phyloP scores from a whole-genome alignment of 2,888 invertebrate species.

The Eilema griseolum region DNA sequence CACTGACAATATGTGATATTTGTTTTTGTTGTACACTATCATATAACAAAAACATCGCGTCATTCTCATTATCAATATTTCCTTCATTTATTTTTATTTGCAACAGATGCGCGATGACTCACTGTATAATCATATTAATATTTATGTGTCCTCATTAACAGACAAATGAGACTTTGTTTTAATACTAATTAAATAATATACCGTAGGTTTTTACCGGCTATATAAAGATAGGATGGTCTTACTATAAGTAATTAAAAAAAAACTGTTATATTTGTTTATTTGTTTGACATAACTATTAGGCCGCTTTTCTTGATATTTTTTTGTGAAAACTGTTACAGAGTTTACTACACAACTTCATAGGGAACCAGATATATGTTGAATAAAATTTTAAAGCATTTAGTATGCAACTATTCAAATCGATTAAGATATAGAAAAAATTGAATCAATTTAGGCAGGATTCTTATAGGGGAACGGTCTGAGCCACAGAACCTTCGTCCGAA shows the following conservation, averaged over 20 bases:
- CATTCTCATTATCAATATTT: conserved; percentile 1
- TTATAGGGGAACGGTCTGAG: no score
- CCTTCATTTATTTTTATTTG: neutral
- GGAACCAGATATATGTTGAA: no score
- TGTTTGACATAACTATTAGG: neutral
- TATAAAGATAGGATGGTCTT: neutral
- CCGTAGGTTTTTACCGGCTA: neutral
- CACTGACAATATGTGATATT: neutral
- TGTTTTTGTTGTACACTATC: neutral
- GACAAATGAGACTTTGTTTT: neutral
- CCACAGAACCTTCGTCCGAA: no score
- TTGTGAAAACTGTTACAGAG: neutral
- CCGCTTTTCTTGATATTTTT: neutral
- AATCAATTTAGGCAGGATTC: no score
- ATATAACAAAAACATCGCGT: neutral
- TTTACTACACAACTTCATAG: no score
- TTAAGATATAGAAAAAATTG: no score
- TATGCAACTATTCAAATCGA: no score
- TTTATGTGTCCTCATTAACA: conserved; percentile 7
- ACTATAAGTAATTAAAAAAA: neutral
- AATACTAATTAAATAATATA: neutral
- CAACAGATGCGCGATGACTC: neutral
- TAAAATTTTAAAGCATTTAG: no score
- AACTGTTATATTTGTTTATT: neutral
- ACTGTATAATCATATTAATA: conserved; percentile 5